Conservation (phyloP, 1,140 invertebrate species). For the Belonocnema kinseyi region DNA sequence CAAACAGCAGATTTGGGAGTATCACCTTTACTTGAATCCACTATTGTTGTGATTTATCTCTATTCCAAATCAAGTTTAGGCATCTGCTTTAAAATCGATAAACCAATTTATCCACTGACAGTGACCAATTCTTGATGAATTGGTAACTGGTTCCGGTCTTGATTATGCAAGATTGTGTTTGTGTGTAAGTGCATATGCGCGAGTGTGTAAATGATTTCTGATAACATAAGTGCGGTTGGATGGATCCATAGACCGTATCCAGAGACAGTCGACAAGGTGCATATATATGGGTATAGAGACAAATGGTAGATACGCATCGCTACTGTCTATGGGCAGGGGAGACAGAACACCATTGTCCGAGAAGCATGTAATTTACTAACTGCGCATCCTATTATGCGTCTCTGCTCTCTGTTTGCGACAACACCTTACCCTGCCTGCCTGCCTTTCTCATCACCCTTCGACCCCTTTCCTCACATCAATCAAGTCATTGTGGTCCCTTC, state of each 20-base stretch:
- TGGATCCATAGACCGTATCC: not conserved
- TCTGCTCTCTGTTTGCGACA: slow-evolving; percentile 52
- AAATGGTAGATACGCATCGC: slow-evolving; percentile 57
- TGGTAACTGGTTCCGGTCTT: not conserved
- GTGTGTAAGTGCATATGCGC: not conserved
- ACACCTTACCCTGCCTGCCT: slow-evolving; percentile 48
- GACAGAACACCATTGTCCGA: slow-evolving; percentile 54
- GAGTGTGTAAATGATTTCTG: not conserved
- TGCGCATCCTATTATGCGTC: slow-evolving; percentile 59
- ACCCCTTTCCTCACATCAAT: slow-evolving; percentile 19
- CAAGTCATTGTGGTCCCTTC: slow-evolving; percentile 10
- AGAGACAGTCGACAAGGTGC: slow-evolving; percentile 1
- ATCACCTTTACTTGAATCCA: too few species aligned
- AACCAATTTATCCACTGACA: too few species aligned
- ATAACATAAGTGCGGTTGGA: slow-evolving; percentile 9
- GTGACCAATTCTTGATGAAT: too few species aligned
- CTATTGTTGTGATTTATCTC: too few species aligned
- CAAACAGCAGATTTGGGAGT: too few species aligned
- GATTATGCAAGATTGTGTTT: slow-evolving; percentile 18
- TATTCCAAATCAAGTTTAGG: too few species aligned
- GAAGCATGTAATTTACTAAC: slow-evolving; percentile 65
- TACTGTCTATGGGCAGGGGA: slow-evolving; percentile 37
- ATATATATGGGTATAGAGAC: slow-evolving; percentile 38
- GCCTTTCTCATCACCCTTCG: slow-evolving; percentile 32
- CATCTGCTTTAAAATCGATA: too few species aligned